Conservation (phyloP, 2,797 vertebrate genomes). For the Acrossocheilus wenchowensis region DNA sequence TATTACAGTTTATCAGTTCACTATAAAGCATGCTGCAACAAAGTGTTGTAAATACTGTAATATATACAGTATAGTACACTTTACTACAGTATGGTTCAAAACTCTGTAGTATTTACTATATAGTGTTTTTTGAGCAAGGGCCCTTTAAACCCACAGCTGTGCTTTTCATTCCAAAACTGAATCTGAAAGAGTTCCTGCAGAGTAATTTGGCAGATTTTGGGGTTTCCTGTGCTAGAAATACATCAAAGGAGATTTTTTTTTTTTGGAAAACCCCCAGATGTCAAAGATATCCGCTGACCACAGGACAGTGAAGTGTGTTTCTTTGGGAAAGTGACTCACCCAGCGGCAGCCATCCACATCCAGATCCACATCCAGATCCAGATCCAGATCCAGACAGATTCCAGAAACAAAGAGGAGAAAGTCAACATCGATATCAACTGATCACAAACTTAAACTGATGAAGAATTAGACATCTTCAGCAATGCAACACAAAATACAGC, state of each 20-base stretch:
- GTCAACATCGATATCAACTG: background rate
- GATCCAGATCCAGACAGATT: too few species aligned
- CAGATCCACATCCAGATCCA: background rate
- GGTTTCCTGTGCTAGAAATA: conserved; percentile 46
- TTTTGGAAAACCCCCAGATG: conserved; percentile 10
- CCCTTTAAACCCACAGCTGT: background rate
- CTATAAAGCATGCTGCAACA: too few species aligned
- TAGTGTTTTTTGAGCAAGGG: too few species aligned
- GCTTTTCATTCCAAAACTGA: background rate
- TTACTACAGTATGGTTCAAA: too few species aligned
- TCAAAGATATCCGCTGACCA: conserved; percentile 12
- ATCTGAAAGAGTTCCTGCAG: background rate
- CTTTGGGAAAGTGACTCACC: conserved; percentile 50
- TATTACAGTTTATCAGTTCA: too few species aligned
- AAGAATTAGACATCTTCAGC: background rate
- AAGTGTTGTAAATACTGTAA: too few species aligned
- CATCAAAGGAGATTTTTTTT: background rate
- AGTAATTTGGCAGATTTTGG: background rate
- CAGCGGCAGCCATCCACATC: background rate
- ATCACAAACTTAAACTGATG: background rate
- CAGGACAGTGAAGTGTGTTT: background rate
- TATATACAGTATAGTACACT: too few species aligned
- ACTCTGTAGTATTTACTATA: too few species aligned
- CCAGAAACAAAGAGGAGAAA: background rate
- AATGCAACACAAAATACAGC: background rate